These are phyloP conservation scores for Coccyzus lansbergi DNA, from an alignment of 2,797 vertebrate species.

Conservation along the genomic window DNA sequence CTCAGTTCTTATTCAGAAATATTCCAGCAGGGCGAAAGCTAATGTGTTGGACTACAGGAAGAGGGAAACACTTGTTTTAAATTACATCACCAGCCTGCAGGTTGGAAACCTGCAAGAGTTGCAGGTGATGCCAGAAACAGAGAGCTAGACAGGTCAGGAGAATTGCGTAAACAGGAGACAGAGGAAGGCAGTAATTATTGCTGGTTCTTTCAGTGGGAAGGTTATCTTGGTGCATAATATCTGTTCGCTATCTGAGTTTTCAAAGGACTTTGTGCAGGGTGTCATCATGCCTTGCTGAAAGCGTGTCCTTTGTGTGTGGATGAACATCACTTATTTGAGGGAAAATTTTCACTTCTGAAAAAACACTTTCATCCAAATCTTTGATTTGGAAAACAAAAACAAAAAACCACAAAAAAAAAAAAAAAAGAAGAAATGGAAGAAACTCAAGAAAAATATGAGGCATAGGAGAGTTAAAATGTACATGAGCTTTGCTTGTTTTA, in stretches of 20 bases:
- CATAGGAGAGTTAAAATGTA: not conserved
- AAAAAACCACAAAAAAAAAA: too few relatives aligned
- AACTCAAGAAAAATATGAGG: not conserved
- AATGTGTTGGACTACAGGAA: not conserved
- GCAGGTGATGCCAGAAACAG: not conserved
- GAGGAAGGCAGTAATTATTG: not conserved
- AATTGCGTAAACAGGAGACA: not conserved
- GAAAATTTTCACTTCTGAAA: not conserved
- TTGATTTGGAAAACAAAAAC: not conserved
- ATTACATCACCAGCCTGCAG: not conserved
- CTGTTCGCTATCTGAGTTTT: not conserved
- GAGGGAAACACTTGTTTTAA: not conserved
- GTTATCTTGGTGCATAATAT: not conserved
- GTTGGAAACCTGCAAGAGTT: not conserved
- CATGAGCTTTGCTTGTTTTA: not conserved
- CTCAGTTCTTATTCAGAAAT: not conserved
- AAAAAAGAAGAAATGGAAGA: accelerated
- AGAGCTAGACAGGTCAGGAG: not conserved
- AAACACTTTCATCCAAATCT: not conserved
- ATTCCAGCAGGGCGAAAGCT: not conserved
- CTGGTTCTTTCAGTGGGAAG: not conserved
- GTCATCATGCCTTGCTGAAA: not conserved
- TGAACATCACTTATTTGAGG: not conserved
- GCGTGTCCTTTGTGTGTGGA: not conserved
- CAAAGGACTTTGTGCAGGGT: not conserved